phyloP scores from a whole-genome alignment of 2,888 invertebrate species.

The Acronicta alni region DNA sequence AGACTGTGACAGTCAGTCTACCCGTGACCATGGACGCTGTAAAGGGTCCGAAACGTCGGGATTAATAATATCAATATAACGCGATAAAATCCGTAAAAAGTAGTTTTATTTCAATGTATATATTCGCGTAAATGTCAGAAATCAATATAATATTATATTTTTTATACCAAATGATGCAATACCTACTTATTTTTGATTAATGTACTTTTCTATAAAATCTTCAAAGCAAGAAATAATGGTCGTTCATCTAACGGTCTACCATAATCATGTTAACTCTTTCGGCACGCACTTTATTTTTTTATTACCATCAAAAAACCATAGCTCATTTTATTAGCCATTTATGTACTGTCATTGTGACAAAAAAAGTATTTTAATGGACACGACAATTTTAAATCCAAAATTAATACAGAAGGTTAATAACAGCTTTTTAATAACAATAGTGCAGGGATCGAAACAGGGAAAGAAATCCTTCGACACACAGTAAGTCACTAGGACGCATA shows the following conservation, averaged over 20 bases:
- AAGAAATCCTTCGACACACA: no score
- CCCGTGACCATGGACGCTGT: no score
- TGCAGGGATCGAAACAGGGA: no score
- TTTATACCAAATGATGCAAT: not conserved
- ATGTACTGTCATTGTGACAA: constrained; percentile 1
- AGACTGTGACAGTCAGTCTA: no score
- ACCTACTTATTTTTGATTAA: not conserved
- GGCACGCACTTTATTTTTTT: constrained; percentile 1
- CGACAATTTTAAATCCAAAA: not conserved
- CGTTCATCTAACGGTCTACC: not conserved
- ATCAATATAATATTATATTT: no score
- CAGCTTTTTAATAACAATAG: not conserved
- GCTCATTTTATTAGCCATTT: constrained; percentile 1
- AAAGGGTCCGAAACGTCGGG: no score
- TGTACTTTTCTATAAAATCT: not conserved
- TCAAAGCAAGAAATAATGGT: not conserved
- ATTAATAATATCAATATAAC: no score
- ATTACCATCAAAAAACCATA: constrained; percentile 1
- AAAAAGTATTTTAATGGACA: not conserved
- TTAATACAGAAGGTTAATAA: not conserved
- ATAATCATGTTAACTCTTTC: constrained; percentile 6
- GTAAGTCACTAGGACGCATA: no score
- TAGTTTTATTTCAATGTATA: no score
- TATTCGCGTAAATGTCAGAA: no score
- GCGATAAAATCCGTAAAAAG: no score